These are phyloP conservation scores for Platycnemis pennipes DNA, from an alignment of 2,888 invertebrate species.

Conservation along the genomic window DNA sequence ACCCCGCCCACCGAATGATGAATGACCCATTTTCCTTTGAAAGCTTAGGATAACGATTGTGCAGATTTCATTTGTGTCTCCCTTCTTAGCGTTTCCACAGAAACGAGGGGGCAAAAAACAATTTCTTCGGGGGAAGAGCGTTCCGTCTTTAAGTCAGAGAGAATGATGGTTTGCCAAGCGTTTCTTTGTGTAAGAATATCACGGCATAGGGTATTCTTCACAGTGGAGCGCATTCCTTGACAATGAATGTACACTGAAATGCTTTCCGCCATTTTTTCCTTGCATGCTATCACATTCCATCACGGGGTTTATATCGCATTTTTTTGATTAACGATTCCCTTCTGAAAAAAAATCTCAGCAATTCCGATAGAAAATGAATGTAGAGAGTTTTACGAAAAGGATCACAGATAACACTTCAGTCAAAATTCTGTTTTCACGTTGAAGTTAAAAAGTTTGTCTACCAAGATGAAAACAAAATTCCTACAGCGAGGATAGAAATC, in stretches of 20 bases:
- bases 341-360: not conserved
- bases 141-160: not conserved
- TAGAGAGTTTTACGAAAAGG: not conserved
- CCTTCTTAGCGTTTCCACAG: not conserved
- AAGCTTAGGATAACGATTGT: not conserved
- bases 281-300: not conserved
- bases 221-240: not conserved
- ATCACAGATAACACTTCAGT: not conserved
- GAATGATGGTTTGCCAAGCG: not conserved
- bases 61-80: conserved; percentile 12
- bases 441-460: too few relatives aligned
- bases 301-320: not conserved
- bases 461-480: too few relatives aligned
- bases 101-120: not conserved
- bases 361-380: not conserved
- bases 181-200: not conserved
- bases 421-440: too few relatives aligned
- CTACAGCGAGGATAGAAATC: too few relatives aligned
- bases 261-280: not conserved
- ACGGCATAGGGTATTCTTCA: not conserved
- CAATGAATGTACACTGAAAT: not conserved
- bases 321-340: not conserved
- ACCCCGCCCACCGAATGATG: not conserved
- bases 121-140: not conserved
- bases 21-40: not conserved